Conservation (phyloP, 2,113 vertebrate species). For the Pterocles orientalis region DNA sequence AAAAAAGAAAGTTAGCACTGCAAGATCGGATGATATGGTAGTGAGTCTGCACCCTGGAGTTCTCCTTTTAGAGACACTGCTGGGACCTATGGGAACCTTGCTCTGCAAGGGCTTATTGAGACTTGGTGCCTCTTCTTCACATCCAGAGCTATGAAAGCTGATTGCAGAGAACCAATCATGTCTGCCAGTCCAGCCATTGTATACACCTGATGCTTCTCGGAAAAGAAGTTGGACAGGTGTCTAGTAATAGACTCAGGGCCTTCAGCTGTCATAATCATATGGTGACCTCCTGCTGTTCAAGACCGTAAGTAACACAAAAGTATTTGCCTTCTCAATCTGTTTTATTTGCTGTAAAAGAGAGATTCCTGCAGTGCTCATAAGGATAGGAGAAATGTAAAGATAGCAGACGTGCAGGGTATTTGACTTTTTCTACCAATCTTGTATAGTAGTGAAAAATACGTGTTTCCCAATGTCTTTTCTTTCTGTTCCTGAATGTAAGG, state of each 20-base stretch:
- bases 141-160: slow-evolving; percentile 24
- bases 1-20: neutral
- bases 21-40: slow-evolving; percentile 14
- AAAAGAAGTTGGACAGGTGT: slow-evolving; percentile 31
- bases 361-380: slow-evolving; percentile 38
- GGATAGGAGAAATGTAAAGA: slow-evolving; percentile 10
- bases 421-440: neutral
- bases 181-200: slow-evolving; percentile 39
- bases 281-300: slow-evolving; percentile 45
- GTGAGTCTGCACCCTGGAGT: slow-evolving; percentile 44
- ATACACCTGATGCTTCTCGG: neutral
- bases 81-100: slow-evolving; percentile 34
- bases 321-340: slow-evolving; percentile 51
- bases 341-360: slow-evolving; percentile 46
- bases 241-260: slow-evolving; percentile 56
- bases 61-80: slow-evolving; percentile 8
- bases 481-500: neutral
- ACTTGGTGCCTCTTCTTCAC: slow-evolving; percentile 35
- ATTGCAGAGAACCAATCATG: slow-evolving; percentile 22
- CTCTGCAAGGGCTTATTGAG: slow-evolving; percentile 15
- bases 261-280: slow-evolving; percentile 4
- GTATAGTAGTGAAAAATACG: neutral
- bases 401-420: neutral
- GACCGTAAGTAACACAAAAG: slow-evolving; percentile 36
- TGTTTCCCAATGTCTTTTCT: neutral